phyloP scores from a whole-genome alignment of 92 coral and sea anemone species.

The Bergia sp. region DNA sequence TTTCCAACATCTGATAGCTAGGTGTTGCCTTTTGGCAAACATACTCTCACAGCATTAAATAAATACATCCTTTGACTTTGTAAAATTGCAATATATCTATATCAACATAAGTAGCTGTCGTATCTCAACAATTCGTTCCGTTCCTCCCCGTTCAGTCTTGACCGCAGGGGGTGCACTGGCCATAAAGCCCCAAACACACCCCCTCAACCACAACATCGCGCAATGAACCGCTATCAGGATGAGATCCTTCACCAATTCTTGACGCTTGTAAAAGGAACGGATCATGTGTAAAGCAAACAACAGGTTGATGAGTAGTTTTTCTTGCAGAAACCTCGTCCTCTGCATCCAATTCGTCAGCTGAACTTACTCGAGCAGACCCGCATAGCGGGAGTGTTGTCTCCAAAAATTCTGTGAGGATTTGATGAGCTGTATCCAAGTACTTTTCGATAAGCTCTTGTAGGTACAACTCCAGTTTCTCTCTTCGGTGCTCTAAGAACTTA shows the following conservation, averaged over 20 bases:
- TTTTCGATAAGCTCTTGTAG: conserved; percentile 66
- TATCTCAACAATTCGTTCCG: too few species aligned
- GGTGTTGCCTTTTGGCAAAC: too few species aligned
- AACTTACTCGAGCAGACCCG: conserved; percentile 65
- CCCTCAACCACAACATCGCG: conserved; percentile 80
- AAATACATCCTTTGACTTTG: too few species aligned
- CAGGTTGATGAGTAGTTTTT: conserved; percentile 79
- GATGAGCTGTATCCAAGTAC: conserved; percentile 53
- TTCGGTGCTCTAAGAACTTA: conserved; percentile 77
- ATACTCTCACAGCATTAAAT: too few species aligned
- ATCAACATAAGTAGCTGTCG: too few species aligned
- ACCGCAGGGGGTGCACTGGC: conserved; percentile 31
- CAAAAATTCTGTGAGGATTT: conserved; percentile 69
- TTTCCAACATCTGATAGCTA: too few species aligned
- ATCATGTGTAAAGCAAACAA: conserved; percentile 77
- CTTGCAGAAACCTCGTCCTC: conserved; percentile 55
- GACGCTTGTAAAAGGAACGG: conserved; percentile 53
- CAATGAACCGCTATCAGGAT: conserved; percentile 39
- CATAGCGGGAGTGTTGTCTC: conserved; percentile 69
- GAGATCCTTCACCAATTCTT: conserved; percentile 18
- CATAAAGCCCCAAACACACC: conserved; percentile 74
- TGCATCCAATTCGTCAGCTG: conserved; percentile 79
- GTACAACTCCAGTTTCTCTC: conserved; percentile 76
- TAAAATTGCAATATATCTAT: too few species aligned
- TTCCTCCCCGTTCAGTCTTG: neutral